Conservation (phyloP, 2,113 vertebrate genomes). For the Herpetotheres cachinnans region DNA sequence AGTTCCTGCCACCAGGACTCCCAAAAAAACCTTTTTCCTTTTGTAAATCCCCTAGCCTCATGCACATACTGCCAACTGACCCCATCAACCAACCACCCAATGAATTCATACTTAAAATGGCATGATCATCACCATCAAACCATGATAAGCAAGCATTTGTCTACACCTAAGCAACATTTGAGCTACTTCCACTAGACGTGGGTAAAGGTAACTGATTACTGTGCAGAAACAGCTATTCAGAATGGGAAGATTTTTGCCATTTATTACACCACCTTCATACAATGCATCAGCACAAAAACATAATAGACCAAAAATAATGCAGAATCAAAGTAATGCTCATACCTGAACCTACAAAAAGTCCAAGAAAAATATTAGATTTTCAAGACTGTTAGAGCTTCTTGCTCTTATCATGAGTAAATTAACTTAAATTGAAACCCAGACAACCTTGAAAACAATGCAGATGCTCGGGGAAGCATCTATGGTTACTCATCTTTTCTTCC, state of each 20-base stretch:
- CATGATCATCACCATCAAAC: neutral
- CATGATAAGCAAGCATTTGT: neutral
- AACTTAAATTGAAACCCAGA: neutral
- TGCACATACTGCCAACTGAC: neutral
- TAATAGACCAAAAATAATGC: neutral
- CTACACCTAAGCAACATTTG: neutral
- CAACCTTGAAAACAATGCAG: slow-evolving; percentile 4
- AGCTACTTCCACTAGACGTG: neutral
- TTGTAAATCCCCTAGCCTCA: neutral
- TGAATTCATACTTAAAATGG: neutral
- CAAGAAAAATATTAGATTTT: neutral
- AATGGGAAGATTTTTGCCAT: neutral
- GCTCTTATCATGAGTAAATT: neutral
- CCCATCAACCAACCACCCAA: neutral
- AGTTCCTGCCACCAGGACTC: neutral
- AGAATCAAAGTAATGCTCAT: neutral
- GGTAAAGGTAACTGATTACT: neutral
- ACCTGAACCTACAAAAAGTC: neutral
- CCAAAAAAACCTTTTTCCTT: neutral
- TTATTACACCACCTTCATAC: neutral
- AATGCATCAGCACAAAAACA: neutral
- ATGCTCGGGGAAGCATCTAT: neutral
- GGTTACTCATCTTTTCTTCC: neutral
- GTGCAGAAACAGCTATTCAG: neutral
- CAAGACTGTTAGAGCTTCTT: neutral